Evolutionary conservation across 2,797 vertebrate species (phyloP).

Genomic region (Echeneis naucrates): DNA sequence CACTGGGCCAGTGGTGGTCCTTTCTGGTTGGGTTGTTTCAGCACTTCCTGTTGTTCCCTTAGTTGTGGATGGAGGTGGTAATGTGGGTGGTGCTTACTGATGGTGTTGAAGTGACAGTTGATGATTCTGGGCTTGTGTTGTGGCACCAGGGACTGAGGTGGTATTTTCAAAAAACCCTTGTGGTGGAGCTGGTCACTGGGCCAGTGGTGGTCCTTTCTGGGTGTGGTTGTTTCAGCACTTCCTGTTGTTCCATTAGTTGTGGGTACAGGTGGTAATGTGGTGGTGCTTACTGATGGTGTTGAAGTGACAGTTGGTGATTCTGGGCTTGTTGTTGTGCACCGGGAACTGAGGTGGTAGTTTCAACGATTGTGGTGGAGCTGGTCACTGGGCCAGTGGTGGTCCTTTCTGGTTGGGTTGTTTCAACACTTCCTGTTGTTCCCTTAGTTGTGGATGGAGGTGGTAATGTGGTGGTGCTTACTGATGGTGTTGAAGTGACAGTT

Average conservation of each 20-base stretch:
- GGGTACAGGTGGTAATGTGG: no score
- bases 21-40: no score
- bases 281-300: background rate
- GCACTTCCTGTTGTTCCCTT: no score
- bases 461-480: background rate
- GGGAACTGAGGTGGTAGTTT: no score
- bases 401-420: no score
- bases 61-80: background rate
- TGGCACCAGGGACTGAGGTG: background rate
- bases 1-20: no score
- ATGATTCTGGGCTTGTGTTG: background rate
- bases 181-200: background rate
- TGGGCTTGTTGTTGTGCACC: background rate
- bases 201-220: background rate
- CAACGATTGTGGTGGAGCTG: no score
- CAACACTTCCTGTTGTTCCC: no score
- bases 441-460: no score
- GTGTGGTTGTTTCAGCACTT: background rate
- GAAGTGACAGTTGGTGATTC: background rate
- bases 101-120: background rate
- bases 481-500: background rate
- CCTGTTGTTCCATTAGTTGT: background rate
- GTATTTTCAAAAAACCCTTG: background rate
- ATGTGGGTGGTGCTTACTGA: no score
- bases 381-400: no score